A percentile compares a stretch with the other conserved stretches of the same genome.
Evolutionary conservation across 2,797 vertebrate species (phyloP).

Genomic region (Cossypha heuglini): DNA sequence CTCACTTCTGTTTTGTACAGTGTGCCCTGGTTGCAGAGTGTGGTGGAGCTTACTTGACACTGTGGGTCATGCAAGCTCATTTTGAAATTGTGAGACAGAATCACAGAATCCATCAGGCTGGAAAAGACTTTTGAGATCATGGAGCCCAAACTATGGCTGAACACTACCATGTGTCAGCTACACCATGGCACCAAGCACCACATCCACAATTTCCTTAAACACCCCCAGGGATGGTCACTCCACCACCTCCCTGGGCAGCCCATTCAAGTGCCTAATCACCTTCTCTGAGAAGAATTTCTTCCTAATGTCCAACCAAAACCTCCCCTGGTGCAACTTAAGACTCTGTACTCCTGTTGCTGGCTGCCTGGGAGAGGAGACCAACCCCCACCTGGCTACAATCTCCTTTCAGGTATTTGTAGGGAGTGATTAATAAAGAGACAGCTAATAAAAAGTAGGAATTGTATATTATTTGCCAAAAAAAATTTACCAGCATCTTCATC

Average conservation of each 20-base stretch:
- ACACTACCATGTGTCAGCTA: not conserved
- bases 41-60: not conserved
- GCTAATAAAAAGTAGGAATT: not conserved
- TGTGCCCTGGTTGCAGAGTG: not conserved
- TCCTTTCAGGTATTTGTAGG: not conserved
- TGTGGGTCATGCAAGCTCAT: not conserved
- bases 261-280: not conserved
- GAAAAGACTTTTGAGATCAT: not conserved
- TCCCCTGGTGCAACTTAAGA: not conserved
- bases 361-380: not conserved
- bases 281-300: not conserved
- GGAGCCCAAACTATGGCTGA: rapidly evolving
- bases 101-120: not conserved
- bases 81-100: not conserved
- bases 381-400: not conserved
- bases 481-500: not conserved
- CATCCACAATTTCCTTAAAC: not conserved
- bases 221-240: rapidly evolving
- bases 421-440: not conserved
- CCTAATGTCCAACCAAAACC: not conserved
- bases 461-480: not conserved
- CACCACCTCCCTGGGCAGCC: not conserved
- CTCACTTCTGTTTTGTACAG: not conserved
- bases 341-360: not conserved
- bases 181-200: not conserved